Evolutionary conservation across 2,888 invertebrate genomes (phyloP), one percentile per base, ranked within the genome.

Genomic region (Hybos culiciformis): DNA sequence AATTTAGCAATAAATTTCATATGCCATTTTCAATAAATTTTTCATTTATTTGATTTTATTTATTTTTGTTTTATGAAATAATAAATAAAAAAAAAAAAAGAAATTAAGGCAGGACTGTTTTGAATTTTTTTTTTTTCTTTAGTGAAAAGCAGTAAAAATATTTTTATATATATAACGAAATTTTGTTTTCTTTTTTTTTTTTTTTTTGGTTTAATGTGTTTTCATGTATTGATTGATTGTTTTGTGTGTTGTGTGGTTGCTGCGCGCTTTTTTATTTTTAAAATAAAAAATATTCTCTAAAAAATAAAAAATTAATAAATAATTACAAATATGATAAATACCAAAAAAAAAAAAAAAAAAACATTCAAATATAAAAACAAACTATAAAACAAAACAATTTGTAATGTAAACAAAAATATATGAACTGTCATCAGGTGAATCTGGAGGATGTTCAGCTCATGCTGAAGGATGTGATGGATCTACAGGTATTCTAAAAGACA

Each of bases 381-480:
- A 19, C 19, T 5, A 17, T 12, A 31, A 31, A 12, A 31, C n/a
- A 31, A 7, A 34, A 11, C 4, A 32, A 32, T 15, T 32, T 32
- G 17, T 5, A 32, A 32, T 15, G 17, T 17, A 32, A 32, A 32
- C 15, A 32, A 32, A 14, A 31, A n/a, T 17, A 14, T 20, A 20
- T 36, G 20, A 19, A 36, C 21, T 36, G 21, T 36, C 56, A 55
- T 56, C 64, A 67, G 66, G 67, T 81, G 85, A 85, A 75, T 76
- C 83, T 73, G 86, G 84, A 71, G 87, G 87, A 72, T 87, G 87
- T 75, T 80, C 86, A 68, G 87, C 87, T 66, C 87, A 88, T 73
- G 81, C 85, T 69, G 87, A 88, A 70, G 86, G 87, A 75, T 88
- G 87, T 76, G 87, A 88, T 73, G 86, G 86, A 72, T 83, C 86